Evolutionary conservation across 1,140 invertebrate genomes (phyloP), one percentile per base, ranked within the genome.

Genomic region (Ostrea edulis): DNA sequence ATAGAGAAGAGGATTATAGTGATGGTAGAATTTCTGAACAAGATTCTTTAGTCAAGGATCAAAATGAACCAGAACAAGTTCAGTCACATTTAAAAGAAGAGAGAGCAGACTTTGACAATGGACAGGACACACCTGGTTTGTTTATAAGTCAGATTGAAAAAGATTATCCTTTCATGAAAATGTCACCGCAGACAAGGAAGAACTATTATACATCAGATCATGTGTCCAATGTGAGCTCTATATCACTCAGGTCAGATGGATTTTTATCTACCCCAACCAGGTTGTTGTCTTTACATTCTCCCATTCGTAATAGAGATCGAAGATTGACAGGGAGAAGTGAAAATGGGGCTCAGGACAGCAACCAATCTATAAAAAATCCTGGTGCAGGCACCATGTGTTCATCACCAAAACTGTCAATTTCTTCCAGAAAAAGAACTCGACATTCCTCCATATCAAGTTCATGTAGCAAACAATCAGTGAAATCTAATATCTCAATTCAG

Each of bases 381-480:
- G 25, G 25, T 29, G 9, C 7, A 2, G 29, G 14, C 25, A 77
- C 29, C 2, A 77, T 9, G 22, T 25, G 9, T 77, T 77, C 68
- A 77, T 77, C 29, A 35, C 22, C 29, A 29, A 22, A 29, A 14
- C 68, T 35, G 29, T 14, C 0, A 14, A 12, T 25, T 29, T 17
- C 82, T 25, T 25, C 51, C 17, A 83, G 12, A 4, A 52, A 22
- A 54, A 83, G 82, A 54, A 83, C 17, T 8, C 51, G 82, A 53
- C 82, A 51, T 83, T 83, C 82, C 51, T 83, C 82, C 2, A 35
- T 35, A 2, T 83, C 82, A 52, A 83, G 82, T 83, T 8, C n/a
- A 22, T 53, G 44, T 54, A 83, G 82, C 22, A 83, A 35, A 83
- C 82, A 20, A 17, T 83, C 82, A 20, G 44, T 54, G 8, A 52